Percentiles rank a stretch among this genome's conserved stretches.
Conservation (phyloP, 2,888 invertebrate genomes). For the Dryomyza anilis region DNA sequence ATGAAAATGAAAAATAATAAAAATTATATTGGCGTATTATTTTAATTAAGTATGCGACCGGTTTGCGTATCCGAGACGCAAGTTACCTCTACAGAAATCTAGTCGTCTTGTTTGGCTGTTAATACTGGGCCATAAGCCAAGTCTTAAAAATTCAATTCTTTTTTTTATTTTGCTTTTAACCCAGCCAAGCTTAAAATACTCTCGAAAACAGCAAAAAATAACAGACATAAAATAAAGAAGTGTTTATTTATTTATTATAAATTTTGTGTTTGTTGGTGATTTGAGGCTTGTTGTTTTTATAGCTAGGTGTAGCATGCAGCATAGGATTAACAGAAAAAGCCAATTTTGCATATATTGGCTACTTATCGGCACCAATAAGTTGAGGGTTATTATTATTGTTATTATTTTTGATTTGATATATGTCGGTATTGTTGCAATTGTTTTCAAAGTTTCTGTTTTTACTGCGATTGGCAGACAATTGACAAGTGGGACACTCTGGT, state of each 20-base stretch:
- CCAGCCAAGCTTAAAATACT: slow-evolving; percentile 2
- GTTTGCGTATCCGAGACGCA: slow-evolving; percentile 35
- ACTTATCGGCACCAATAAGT: slow-evolving; percentile 55
- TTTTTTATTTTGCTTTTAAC: no score
- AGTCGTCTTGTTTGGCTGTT: no score
- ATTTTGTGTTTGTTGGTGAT: slow-evolving; percentile 19
- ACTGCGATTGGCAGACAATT: no score
- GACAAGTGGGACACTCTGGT: no score
- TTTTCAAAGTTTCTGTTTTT: neutral
- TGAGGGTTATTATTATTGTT: slow-evolving; percentile 27
- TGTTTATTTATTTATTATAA: slow-evolving; percentile 25
- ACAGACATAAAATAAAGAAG: slow-evolving; percentile 14
- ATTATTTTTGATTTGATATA: neutral
- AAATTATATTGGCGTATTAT: slow-evolving; percentile 57
- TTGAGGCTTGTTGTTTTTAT: slow-evolving; percentile 10
- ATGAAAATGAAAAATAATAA: slow-evolving; percentile 31
- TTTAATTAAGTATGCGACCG: slow-evolving; percentile 56
- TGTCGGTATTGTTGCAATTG: slow-evolving; percentile 12
- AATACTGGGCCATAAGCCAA: slow-evolving; percentile 4
- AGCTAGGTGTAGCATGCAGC: slow-evolving; percentile 17
- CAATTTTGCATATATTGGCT: slow-evolving; percentile 49
- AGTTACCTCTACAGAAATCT: no score
- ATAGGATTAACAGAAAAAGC: slow-evolving; percentile 10
- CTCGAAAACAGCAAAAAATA: neutral
- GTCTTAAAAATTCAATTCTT: neutral